A percentile compares a stretch with the other conserved stretches of the same genome.
Evolutionary conservation across 2,888 invertebrate species (phyloP).

Genomic region (Aspidapion aeneum): DNA sequence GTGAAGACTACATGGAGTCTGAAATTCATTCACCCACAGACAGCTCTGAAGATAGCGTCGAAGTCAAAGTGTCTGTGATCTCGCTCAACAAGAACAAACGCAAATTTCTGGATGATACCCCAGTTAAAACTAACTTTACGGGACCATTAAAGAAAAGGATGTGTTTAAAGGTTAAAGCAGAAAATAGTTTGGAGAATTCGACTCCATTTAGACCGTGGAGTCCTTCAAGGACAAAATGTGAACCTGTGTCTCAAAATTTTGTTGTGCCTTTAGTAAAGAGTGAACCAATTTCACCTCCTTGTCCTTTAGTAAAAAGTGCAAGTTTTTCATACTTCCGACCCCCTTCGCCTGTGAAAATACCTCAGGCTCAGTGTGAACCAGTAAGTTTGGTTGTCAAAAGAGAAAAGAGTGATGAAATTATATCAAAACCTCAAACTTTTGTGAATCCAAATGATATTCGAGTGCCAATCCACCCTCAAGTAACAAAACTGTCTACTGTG

Average conservation of each 20-base stretch:
- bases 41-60: conserved; percentile 63
- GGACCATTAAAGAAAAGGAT: conserved; percentile 71
- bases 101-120: conserved; percentile 52
- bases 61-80: conserved; percentile 60
- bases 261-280: conserved; percentile 26
- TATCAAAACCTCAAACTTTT: conserved; percentile 12
- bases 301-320: conserved; percentile 25
- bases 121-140: conserved; percentile 53
- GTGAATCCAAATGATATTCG: conserved; percentile 27
- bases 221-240: conserved; percentile 29
- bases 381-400: conserved; percentile 38
- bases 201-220: conserved; percentile 68
- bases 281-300: conserved; percentile 18
- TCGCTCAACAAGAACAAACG: conserved; percentile 64
- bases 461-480: conserved; percentile 41
- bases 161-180: conserved; percentile 50
- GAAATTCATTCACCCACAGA: conserved; percentile 59
- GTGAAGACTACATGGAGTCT: conserved; percentile 54
- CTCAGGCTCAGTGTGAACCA: conserved; percentile 32
- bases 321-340: conserved; percentile 38
- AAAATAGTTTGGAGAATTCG: conserved; percentile 33
- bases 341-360: conserved; percentile 35
- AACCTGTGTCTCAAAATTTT: conserved; percentile 10
- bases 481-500: conserved; percentile 29
- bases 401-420: conserved; percentile 22